Evolutionary conservation across 2,888 invertebrate genomes (phyloP), one percentile per base, ranked within the genome.

Genomic region (Micoletzkya japonica): DNA sequence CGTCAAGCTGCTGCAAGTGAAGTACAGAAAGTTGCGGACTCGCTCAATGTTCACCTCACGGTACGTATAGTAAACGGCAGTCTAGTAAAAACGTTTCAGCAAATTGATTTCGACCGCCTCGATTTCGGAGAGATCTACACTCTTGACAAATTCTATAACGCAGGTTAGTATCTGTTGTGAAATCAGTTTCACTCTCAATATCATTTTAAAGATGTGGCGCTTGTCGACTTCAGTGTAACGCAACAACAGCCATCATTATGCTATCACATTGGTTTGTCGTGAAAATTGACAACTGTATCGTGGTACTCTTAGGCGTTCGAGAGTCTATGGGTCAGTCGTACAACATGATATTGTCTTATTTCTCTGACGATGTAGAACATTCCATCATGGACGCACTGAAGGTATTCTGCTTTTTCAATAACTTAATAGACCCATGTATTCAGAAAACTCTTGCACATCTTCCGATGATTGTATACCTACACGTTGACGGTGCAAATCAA

Each of bases 101-200:
- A 74, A 60, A 77, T 85, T 64, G 82, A 84, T 92, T 97, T 95
- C 89, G 94, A 97, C 86, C 94, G 94, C 86, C 88, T 97, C 77
- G 97, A 98, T 88, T 97, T 95, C 88, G 97, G 96, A 0, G 97
- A 97, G 88, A 92, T 94, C 20, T 93, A 93, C 87, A 93, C 93
- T 0, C 88, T 96, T 82, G 95, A 96, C 86, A 91, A 91, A 77
- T 97, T 98, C 88, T 97, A 97, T 88, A 95, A 95, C 90, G 97
- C 98, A 24, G 64, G 64, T 44, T 17, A 26, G 60, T n/a, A 26
- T 4, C 54, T 54, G 30, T n/a, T 30, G 17, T 34, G 1, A 32
- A 14, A 56, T 14, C 10, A n/a, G n/a, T n/a, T 14, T 44, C 44
- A 44, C 44, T 44, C 10, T 44, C 44, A 44, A 10, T 44, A 20